These are phyloP conservation scores for Nothoprocta perdicaria DNA, from an alignment of 2,113 vertebrate species.

Conservation along the genomic window DNA sequence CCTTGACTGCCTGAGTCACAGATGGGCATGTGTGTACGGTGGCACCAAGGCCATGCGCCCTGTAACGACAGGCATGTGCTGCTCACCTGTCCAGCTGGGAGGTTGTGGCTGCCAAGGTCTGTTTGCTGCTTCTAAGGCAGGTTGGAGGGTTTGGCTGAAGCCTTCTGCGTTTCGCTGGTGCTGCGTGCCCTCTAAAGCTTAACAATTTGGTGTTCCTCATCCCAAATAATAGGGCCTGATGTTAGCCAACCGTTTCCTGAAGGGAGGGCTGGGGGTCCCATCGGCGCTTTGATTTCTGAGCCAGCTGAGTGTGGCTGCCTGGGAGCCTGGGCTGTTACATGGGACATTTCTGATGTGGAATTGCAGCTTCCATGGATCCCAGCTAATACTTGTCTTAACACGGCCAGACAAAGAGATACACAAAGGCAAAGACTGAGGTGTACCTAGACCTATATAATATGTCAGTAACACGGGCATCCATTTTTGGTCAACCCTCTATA, in stretches of 20 bases:
- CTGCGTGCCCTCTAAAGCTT: background rate
- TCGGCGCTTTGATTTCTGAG: background rate
- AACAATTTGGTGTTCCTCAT: background rate
- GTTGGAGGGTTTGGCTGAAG: background rate
- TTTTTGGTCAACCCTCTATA: background rate
- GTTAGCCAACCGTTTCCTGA: background rate
- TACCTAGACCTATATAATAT: background rate
- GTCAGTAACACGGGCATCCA: background rate
- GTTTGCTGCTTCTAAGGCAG: background rate
- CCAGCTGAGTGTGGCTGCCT: background rate
- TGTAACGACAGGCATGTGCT: background rate
- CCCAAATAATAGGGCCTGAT: background rate
- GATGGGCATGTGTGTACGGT: background rate
- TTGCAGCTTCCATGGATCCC: background rate
- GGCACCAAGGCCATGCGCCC: background rate
- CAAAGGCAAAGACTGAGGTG: background rate
- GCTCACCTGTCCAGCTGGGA: background rate
- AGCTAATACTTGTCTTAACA: background rate
- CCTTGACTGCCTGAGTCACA: background rate
- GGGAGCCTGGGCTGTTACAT: background rate
- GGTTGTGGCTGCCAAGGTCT: background rate
- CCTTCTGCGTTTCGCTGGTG: constrained; percentile 12
- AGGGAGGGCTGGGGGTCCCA: background rate
- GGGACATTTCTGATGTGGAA: background rate
- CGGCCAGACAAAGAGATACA: background rate